Base-by-base conservation (phyloP, 2,113 vertebrate genomes). In the Pseudois nayaur region DNA sequence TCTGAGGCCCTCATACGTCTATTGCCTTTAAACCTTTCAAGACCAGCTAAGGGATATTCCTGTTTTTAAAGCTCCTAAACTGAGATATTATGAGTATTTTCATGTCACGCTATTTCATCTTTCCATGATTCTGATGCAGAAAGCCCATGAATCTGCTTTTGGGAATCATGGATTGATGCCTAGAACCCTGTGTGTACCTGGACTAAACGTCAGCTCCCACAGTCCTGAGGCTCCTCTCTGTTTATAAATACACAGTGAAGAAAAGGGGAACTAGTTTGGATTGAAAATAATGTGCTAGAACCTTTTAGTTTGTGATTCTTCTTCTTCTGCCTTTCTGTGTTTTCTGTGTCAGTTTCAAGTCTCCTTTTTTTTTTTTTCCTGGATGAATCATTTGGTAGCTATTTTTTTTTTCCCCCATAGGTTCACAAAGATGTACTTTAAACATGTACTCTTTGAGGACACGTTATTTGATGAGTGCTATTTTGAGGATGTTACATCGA, bases 401-500 rank as follows among this genome's bases (percentile, higher is more conserved):
- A 8, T 64, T 52, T 3, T 88, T 52, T 88, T 83, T 86, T n/a
- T n/a, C n/a, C 33, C 96, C 84, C 95, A 76, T 94, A 99, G 99
- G 98, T 99, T 99, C 97, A 98, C 99, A 64, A 99, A 99, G 91
- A 99, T 99, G 98, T 99, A 99, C 98, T 99, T 99, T 48, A 99
- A 99, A 95, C 99, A 99, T 4, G 99, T 99, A 29, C 99, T 99
- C 95, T 99, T 99, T 98, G 99, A 99, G 96, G 98, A 99, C 95
- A 99, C 99, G 0, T 97, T 99, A 23, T 99, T 99, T 98, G 99
- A 99, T 85, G 99, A 99, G n/a, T 99, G 99, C 97, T 99, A 99
- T 98, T 99, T 99, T 97, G 99, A 99, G 98, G 99, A 99, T 11
- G 96, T 99, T 97, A 99, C 97, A 88, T 99, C 99, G 19, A 99